phyloP scores from a whole-genome alignment of 2,888 invertebrate genomes.

The Protophormia terraenovae region DNA sequence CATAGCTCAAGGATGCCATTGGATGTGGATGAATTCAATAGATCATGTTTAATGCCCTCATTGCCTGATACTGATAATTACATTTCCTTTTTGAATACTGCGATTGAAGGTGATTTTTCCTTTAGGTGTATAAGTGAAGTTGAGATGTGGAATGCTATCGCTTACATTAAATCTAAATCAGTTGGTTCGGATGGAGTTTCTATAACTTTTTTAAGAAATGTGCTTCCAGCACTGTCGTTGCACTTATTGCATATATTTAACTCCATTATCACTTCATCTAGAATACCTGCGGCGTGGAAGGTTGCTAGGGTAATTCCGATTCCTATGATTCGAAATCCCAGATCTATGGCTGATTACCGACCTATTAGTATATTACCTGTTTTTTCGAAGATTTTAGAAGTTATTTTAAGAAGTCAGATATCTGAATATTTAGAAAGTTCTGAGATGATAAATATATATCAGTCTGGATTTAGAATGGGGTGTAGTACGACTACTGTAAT shows the following conservation, averaged over 20 bases:
- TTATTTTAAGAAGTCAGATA: slow-evolving; percentile 6
- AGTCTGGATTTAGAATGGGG: not conserved
- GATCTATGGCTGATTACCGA: not conserved
- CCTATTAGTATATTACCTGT: slow-evolving; percentile 7
- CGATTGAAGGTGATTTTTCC: too few relatives aligned
- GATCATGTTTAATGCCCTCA: not conserved
- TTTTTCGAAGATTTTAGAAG: not conserved
- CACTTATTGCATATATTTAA: not conserved
- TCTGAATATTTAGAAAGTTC: not conserved
- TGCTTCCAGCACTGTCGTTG: not conserved
- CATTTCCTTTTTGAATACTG: not conserved
- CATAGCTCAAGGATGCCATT: not conserved
- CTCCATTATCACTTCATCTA: not conserved
- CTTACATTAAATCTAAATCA: not conserved
- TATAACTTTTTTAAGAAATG: not conserved
- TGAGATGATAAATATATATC: not conserved
- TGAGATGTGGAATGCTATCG: not conserved
- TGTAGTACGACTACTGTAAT: slow-evolving; percentile 13
- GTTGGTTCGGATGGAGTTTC: slow-evolving; percentile 2
- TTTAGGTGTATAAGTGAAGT: not conserved
- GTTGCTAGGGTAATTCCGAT: not conserved
- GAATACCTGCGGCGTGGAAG: not conserved
- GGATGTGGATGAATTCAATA: not conserved
- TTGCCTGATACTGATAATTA: not conserved
- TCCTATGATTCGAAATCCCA: not conserved